Evolutionary conservation across 2,113 vertebrate species (phyloP).

Genomic region (Grus americana): DNA sequence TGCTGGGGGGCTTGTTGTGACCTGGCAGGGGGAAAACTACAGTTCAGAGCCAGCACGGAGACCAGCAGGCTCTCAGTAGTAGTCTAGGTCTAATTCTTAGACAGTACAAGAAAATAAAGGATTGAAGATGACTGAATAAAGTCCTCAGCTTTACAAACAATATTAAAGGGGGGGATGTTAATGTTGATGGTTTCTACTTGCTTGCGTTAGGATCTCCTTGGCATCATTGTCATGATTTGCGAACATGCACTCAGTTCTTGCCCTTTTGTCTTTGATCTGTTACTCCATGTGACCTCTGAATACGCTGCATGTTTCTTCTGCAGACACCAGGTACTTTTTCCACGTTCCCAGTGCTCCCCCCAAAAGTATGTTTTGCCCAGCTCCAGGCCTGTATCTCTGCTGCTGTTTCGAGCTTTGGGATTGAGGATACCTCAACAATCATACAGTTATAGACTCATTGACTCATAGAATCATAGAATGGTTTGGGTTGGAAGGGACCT

Average conservation of each 20-base stretch:
- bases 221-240: neutral
- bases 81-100: neutral
- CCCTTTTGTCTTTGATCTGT: neutral
- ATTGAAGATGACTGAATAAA: neutral
- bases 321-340: neutral
- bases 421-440: neutral
- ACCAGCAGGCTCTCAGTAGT: neutral
- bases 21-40: neutral
- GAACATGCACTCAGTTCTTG: neutral
- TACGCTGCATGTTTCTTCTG: neutral
- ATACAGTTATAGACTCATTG: neutral
- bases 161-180: neutral
- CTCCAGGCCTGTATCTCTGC: neutral
- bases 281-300: neutral
- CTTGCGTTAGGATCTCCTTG: neutral
- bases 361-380: neutral
- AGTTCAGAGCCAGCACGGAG: neutral
- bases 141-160: neutral
- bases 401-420: neutral
- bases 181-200: neutral
- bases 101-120: neutral
- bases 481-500: no score
- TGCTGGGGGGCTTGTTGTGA: no score
- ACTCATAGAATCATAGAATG: no score
- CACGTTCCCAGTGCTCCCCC: neutral